A percentile compares a stretch with the other conserved stretches of the same genome.
Evolutionary conservation across 2,888 invertebrate genomes (phyloP).

Genomic region (Lucinisca nassula): DNA sequence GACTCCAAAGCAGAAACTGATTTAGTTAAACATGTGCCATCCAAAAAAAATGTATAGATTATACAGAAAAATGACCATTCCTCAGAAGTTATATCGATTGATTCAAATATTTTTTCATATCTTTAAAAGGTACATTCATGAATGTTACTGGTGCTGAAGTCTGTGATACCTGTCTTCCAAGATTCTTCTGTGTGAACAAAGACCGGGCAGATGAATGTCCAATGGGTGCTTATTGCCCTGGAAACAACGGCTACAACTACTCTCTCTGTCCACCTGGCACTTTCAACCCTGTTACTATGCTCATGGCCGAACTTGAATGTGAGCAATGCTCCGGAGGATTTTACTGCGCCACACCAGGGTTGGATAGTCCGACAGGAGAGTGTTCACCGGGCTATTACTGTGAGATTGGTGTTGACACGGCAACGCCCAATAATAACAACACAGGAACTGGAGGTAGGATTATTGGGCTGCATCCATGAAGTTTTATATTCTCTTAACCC

Average conservation of each 20-base stretch:
- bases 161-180: slow-evolving; percentile 84
- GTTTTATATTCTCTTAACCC: too few species aligned
- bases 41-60: too few species aligned
- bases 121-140: slow-evolving; percentile 83
- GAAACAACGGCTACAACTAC: slow-evolving; percentile 84
- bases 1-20: too few species aligned
- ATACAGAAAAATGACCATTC: too few species aligned
- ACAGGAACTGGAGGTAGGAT: slow-evolving; percentile 85
- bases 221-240: slow-evolving; percentile 83
- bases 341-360: slow-evolving; percentile 80
- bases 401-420: slow-evolving; percentile 80
- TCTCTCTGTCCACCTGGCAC: slow-evolving; percentile 84
- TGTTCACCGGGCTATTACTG: slow-evolving; percentile 83
- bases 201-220: slow-evolving; percentile 84
- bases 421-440: slow-evolving; percentile 82
- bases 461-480: too few species aligned
- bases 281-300: slow-evolving; percentile 79
- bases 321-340: slow-evolving; percentile 80
- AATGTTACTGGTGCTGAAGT: slow-evolving; percentile 83
- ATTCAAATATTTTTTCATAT: too few species aligned
- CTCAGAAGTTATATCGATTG: too few species aligned
- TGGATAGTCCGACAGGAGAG: slow-evolving; percentile 72
- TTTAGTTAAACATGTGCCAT: too few species aligned
- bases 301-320: slow-evolving; percentile 77
- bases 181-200: slow-evolving; percentile 86